Evolutionary conservation across 2,113 vertebrate species (phyloP).

Genomic region (Rhinichthys klamathensis): DNA sequence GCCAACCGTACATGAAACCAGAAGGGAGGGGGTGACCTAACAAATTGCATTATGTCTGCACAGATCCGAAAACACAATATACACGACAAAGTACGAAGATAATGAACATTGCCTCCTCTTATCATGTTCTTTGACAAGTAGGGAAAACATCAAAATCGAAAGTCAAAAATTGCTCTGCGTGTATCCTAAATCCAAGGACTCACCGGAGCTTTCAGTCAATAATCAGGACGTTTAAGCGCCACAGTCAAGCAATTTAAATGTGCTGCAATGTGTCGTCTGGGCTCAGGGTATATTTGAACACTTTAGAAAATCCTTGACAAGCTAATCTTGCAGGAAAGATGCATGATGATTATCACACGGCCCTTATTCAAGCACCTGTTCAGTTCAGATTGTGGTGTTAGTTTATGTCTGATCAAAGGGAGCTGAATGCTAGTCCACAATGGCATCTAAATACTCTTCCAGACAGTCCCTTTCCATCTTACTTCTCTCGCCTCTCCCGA

Average conservation of each 20-base stretch:
- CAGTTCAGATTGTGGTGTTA: background rate
- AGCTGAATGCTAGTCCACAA: background rate
- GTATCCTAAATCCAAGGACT: background rate
- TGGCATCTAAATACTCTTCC: constrained; percentile 18
- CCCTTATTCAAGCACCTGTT: background rate
- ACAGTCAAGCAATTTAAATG: background rate
- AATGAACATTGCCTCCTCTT: constrained; percentile 28
- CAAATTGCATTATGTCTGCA: constrained; percentile 32
- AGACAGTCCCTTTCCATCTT: constrained; percentile 5
- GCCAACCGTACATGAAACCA: background rate
- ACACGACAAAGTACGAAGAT: constrained; percentile 12
- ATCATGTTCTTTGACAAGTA: constrained; percentile 19
- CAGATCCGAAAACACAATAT: constrained; percentile 27
- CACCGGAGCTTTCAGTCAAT: constrained; percentile 6
- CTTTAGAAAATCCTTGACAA: constrained; percentile 17
- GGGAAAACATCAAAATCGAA: background rate
- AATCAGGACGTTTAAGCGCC: background rate
- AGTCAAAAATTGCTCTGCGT: background rate
- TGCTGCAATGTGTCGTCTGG: constrained; percentile 7
- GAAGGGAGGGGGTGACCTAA: constrained; percentile 7
- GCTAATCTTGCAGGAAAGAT: constrained; percentile 8
- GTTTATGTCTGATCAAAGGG: background rate
- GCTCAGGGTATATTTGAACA: background rate
- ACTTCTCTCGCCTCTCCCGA: background rate
- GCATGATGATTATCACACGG: background rate